A percentile compares a stretch with the other conserved stretches of the same genome.
Evolutionary conservation across 2,888 invertebrate species (phyloP).

Genomic region (Molanna angustata): DNA sequence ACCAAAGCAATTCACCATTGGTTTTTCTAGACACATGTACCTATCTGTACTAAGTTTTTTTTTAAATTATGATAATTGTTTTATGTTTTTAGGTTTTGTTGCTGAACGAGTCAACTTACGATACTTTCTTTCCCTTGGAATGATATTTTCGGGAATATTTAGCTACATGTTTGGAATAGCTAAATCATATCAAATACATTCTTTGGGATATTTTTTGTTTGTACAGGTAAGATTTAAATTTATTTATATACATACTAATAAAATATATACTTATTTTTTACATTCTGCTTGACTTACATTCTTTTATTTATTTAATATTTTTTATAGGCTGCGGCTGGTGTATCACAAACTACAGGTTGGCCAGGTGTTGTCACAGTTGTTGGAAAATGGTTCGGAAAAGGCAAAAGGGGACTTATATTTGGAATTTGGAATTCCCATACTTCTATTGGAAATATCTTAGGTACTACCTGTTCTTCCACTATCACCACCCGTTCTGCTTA

Average conservation of each 20-base stretch:
- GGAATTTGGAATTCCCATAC: constrained; percentile 98
- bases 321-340: constrained; percentile 71
- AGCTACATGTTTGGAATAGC: constrained; percentile 89
- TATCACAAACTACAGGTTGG: constrained; percentile 94
- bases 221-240: constrained; percentile 76
- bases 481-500: no score
- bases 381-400: constrained; percentile 96
- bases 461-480: constrained; percentile 49
- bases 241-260: background rate
- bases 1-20: no score
- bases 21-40: no score
- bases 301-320: constrained; percentile 8
- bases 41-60: no score
- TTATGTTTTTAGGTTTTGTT: constrained; percentile 69
- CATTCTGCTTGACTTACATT: background rate
- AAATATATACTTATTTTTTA: background rate
- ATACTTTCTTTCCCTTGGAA: constrained; percentile 87
- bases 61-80: no score
- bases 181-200: constrained; percentile 76
- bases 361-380: constrained; percentile 91
- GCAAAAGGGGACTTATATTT: constrained; percentile 87
- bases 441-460: constrained; percentile 91
- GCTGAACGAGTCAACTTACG: constrained; percentile 90
- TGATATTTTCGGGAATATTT: constrained; percentile 83
- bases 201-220: constrained; percentile 74